Percentiles rank a stretch among this genome's conserved stretches.
Conservation (phyloP, 2,797 vertebrate species). For the Danio choprae region DNA sequence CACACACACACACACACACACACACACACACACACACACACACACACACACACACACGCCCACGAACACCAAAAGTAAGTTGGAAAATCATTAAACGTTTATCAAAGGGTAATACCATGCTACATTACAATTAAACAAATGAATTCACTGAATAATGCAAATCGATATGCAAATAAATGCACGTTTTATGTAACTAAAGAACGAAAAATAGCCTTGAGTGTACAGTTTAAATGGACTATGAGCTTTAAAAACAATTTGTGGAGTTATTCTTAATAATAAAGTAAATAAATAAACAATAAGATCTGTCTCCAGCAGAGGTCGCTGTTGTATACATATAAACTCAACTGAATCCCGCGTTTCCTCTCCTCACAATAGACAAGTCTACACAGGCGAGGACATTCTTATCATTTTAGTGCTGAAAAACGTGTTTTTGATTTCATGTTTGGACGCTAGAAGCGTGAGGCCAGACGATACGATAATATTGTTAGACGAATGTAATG, state of each 20-base stretch:
- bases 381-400: conserved; percentile 24
- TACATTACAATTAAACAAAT: background rate
- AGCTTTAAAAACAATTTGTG: background rate
- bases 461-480: conserved; percentile 2
- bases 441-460: background rate
- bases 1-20: background rate
- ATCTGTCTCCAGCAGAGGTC: conserved; percentile 9
- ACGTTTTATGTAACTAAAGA: background rate
- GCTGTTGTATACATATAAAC: background rate
- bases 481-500: background rate
- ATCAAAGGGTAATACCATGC: background rate
- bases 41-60: no score
- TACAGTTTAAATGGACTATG: background rate
- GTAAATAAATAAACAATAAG: no score
- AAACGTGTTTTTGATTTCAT: background rate
- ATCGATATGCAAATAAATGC: background rate
- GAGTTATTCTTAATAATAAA: no score
- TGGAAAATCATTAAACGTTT: background rate
- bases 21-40: no score
- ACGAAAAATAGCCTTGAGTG: background rate
- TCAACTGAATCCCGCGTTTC: background rate
- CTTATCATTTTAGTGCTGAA: background rate
- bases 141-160: background rate
- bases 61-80: background rate
- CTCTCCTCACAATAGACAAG: background rate